Evolutionary conservation across 1,140 invertebrate genomes (phyloP).

Genomic region (Theocolax elegans): DNA sequence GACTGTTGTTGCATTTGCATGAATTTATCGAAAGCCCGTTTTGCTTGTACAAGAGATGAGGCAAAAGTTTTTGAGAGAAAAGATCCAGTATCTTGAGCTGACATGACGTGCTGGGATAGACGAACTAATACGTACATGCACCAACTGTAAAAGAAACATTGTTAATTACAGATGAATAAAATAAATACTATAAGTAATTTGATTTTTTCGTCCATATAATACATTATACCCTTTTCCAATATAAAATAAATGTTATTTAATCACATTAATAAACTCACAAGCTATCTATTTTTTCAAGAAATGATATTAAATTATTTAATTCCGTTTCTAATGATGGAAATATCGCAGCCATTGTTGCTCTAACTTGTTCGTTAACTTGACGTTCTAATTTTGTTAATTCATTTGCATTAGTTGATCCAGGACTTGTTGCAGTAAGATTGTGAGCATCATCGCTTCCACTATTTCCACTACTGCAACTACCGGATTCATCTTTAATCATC

Average conservation of each 20-base stretch:
- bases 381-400: constrained; percentile 74
- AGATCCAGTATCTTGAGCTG: constrained; percentile 90
- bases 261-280: constrained; percentile 74
- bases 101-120: constrained; percentile 89
- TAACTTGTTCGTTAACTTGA: constrained; percentile 81
- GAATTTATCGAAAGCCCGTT: constrained; percentile 93
- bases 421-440: constrained; percentile 55
- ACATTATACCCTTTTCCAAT: neutral
- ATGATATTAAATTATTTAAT: constrained; percentile 84
- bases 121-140: constrained; percentile 92
- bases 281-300: constrained; percentile 88
- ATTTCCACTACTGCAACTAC: constrained; percentile 49
- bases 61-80: constrained; percentile 92
- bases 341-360: constrained; percentile 87
- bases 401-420: constrained; percentile 58
- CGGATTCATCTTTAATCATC: constrained; percentile 51
- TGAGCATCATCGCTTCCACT: constrained; percentile 22
- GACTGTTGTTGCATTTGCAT: constrained; percentile 90
- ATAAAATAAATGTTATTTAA: constrained; percentile 9
- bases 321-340: constrained; percentile 89
- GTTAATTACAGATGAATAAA: constrained; percentile 6
- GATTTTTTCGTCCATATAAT: neutral
- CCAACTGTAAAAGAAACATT: constrained; percentile 79
- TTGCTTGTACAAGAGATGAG: constrained; percentile 90
- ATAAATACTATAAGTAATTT: neutral